Base-by-base conservation (phyloP, 1,140 invertebrate genomes). In the Tetragonula clypearis region DNA sequence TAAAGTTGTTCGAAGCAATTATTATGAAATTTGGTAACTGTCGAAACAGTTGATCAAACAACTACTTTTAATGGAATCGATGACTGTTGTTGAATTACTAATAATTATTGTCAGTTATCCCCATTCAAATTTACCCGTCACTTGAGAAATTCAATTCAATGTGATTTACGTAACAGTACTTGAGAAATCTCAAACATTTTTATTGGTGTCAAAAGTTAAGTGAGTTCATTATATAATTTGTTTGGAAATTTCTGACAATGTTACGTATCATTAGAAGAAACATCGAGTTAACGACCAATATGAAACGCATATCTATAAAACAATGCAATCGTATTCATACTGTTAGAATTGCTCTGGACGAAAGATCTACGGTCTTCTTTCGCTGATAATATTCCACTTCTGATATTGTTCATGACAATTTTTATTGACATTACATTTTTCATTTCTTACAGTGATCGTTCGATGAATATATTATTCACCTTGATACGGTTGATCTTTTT, bases 271-370 rank as follows among this genome's bases (percentile, higher is more conserved):
- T 58, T 60, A 58, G 56, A 21, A 56, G 41, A 9, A 58, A 26
- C 65, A 76, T 19, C 23, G 53, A 76, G 69, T 87, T 84, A 84
- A 88, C 73, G 58, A 87, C 71, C 65, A 53, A 74, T 88, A 65
- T 87, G 65, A 62, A 66, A 30, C 26, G 49, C 26, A 56, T 23
- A 35, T 60, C 49, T 53, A 73, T 77, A 80, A 85, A 77, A 83
- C 2, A 15, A 23, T 19, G 77, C 77, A 76, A 82, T 87, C 58
- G 30, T 82, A 60, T 82, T 87, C 80, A 12, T 55, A 8, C 30
- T 30, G 14, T 68, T 19, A n/a, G 62, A 15, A 53, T 26, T 53
- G 49, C 6, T 14, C 17, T 19, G 14, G 14, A 30, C 9, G 26
- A 79, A 65, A 66, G 30, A 49, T 58, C 14, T 62, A 17, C 41